Evolutionary conservation across 1,140 invertebrate genomes (phyloP).

Genomic region (Dendrolimus punctatus): DNA sequence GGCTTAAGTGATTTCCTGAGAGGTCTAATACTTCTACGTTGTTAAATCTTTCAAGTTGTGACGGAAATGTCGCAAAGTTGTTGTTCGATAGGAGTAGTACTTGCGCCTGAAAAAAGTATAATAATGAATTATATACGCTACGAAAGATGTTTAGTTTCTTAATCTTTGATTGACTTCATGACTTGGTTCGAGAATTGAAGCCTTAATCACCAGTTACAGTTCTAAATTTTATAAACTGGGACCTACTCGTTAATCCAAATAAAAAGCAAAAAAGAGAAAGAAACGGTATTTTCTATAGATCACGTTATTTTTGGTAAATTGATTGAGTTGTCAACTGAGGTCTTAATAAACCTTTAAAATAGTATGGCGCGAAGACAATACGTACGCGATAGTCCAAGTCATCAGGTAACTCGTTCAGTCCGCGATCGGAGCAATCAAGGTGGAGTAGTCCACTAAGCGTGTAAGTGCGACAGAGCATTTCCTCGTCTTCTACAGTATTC

Average conservation of each 20-base stretch:
- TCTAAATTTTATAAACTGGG: no score
- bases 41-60: slow-evolving; percentile 58
- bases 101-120: slow-evolving; percentile 56
- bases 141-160: no score
- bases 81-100: slow-evolving; percentile 70
- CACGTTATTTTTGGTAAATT: no score
- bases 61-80: slow-evolving; percentile 70
- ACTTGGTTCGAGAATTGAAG: no score
- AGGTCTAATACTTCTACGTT: slow-evolving; percentile 70
- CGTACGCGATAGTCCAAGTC: slow-evolving; percentile 1
- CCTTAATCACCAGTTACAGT: no score
- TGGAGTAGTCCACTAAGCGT: slow-evolving; percentile 20
- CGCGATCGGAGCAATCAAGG: slow-evolving; percentile 60
- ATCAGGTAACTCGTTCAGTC: slow-evolving; percentile 52
- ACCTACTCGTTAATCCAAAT: no score
- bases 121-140: not conserved
- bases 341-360: no score
- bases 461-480: slow-evolving; percentile 30
- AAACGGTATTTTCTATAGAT: no score
- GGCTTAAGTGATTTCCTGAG: slow-evolving; percentile 69
- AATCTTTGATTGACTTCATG: no score
- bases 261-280: no score
- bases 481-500: slow-evolving; percentile 21
- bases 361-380: not conserved
- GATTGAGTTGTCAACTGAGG: no score